These are phyloP conservation scores for Andrena trimmerana DNA, from an alignment of 2,888 invertebrate genomes.

Conservation along the genomic window DNA sequence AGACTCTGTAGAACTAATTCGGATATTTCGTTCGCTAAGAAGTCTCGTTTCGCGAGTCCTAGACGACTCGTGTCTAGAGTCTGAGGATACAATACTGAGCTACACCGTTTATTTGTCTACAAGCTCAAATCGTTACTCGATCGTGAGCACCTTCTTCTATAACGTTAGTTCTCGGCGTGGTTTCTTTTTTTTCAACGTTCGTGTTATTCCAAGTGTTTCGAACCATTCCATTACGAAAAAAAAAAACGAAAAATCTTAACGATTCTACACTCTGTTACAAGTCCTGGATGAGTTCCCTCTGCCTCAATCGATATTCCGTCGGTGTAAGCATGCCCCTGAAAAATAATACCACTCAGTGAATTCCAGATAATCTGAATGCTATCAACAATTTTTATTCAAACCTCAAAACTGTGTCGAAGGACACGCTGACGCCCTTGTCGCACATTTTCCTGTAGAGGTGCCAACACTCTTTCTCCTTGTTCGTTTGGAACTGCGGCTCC, in stretches of 20 bases:
- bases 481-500: slow-evolving; percentile 86
- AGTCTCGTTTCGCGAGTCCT: slow-evolving; percentile 24
- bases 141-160: neutral
- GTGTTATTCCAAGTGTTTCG: neutral
- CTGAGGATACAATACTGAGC: slow-evolving; percentile 20
- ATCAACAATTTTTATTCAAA: slow-evolving; percentile 57
- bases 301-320: slow-evolving; percentile 89
- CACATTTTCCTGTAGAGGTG: slow-evolving; percentile 89
- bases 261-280: slow-evolving; percentile 19
- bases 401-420: slow-evolving; percentile 89
- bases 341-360: slow-evolving; percentile 44
- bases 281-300: slow-evolving; percentile 81
- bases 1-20: slow-evolving; percentile 45
- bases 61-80: slow-evolving; percentile 14
- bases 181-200: neutral
- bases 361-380: neutral
- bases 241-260: neutral
- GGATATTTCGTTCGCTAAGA: slow-evolving; percentile 25
- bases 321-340: slow-evolving; percentile 90
- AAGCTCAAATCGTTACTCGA: slow-evolving; percentile 10
- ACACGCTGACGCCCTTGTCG: slow-evolving; percentile 89
- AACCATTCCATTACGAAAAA: slow-evolving; percentile 14
- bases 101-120: neutral
- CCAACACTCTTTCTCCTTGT: slow-evolving; percentile 89
- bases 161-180: neutral